Conservation (phyloP, 2,113 vertebrate genomes). For the Cephalopholis sonnerati region DNA sequence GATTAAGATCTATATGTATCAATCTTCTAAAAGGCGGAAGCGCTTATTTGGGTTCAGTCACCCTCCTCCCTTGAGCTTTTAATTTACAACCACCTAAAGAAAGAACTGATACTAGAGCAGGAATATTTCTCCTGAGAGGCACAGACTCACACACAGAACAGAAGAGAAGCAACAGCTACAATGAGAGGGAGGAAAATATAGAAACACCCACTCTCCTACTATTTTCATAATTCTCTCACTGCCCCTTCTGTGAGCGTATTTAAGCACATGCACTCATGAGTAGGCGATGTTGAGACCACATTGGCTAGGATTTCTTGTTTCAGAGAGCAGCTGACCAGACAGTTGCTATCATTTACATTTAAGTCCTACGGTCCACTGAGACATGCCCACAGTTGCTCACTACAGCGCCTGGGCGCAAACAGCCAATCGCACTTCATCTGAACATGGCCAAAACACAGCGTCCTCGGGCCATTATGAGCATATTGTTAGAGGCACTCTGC, state of each 20-base stretch:
- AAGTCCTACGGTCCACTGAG: conserved; percentile 55
- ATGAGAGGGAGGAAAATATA: conserved; percentile 47
- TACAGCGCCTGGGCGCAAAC: not conserved
- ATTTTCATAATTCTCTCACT: conserved; percentile 63
- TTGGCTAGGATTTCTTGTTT: conserved; percentile 55
- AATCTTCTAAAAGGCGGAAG: conserved; percentile 3
- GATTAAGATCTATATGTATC: conserved; percentile 11
- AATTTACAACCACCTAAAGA: conserved; percentile 31
- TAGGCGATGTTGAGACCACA: conserved; percentile 43
- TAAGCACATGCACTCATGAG: conserved; percentile 55
- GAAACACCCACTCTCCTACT: conserved; percentile 65
- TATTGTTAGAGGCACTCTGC: conserved; percentile 67
- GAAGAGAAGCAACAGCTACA: conserved; percentile 37
- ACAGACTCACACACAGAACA: conserved; percentile 21
- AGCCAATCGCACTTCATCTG: conserved; percentile 49
- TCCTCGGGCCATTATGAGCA: conserved; percentile 61
- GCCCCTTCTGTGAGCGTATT: conserved; percentile 53
- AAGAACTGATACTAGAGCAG: conserved; percentile 25
- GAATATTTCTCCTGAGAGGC: conserved; percentile 30
- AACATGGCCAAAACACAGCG: conserved; percentile 51
- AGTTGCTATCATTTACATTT: conserved; percentile 67
- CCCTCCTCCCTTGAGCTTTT: not conserved
- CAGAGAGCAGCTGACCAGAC: conserved; percentile 69
- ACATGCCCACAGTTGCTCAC: conserved; percentile 45
- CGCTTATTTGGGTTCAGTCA: conserved; percentile 10